Evolutionary conservation across 1,140 invertebrate genomes (phyloP).

Genomic region (Heliconius eleuchia): DNA sequence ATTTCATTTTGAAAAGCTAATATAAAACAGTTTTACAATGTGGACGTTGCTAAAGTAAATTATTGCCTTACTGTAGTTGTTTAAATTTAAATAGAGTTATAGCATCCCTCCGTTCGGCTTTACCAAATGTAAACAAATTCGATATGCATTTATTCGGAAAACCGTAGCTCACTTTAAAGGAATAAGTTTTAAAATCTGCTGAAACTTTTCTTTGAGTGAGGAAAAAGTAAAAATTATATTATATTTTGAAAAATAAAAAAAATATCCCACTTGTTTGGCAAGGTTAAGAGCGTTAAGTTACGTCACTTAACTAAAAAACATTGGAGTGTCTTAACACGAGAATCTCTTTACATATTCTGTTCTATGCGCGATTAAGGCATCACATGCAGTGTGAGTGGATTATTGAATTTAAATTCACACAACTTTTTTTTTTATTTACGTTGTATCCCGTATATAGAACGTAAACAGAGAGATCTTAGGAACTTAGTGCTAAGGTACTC

Average conservation of each 20-base stretch:
- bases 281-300: too few relatives aligned
- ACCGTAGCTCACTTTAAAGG: conserved; percentile 57
- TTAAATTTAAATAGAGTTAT: conserved; percentile 40
- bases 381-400: too few relatives aligned
- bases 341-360: too few relatives aligned
- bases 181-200: conserved; percentile 56
- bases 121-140: conserved; percentile 66
- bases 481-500: too few relatives aligned
- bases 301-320: too few relatives aligned
- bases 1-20: not conserved
- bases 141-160: conserved; percentile 71
- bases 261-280: too few relatives aligned
- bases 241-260: not conserved
- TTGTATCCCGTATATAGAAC: too few relatives aligned
- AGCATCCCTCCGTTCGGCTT: conserved; percentile 55
- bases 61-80: not conserved
- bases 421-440: too few relatives aligned
- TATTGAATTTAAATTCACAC: too few relatives aligned
- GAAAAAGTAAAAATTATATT: not conserved
- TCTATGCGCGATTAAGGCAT: too few relatives aligned
- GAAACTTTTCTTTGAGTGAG: conserved; percentile 43
- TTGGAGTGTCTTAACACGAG: too few relatives aligned
- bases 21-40: not conserved
- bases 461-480: too few relatives aligned
- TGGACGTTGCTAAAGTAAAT: conserved; percentile 1